Evolutionary conservation across 2,888 invertebrate species (phyloP).

Genomic region (Patella ulyssiponensis): DNA sequence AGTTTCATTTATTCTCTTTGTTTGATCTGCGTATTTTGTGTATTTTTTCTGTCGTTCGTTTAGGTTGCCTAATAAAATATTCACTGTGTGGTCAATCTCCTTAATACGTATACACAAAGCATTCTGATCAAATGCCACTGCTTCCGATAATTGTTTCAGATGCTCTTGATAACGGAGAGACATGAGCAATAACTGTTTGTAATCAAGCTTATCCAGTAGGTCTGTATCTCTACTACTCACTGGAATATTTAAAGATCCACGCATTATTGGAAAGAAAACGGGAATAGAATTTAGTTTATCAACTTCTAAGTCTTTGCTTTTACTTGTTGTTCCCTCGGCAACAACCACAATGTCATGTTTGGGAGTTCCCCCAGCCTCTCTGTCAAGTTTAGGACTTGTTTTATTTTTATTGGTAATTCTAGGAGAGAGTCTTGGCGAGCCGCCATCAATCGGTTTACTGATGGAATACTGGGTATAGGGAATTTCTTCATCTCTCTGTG

Average conservation of each 20-base stretch:
- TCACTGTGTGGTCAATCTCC: conserved; percentile 84
- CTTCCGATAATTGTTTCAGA: conserved; percentile 85
- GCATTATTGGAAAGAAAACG: conserved; percentile 92
- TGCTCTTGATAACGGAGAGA: conserved; percentile 88
- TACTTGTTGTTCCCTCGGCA: conserved; percentile 56
- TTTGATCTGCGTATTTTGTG: conserved; percentile 87
- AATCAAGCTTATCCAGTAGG: conserved; percentile 84
- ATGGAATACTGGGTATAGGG: conserved; percentile 70
- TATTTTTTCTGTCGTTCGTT: conserved; percentile 88
- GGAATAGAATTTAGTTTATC: conserved; percentile 78
- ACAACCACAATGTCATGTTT: conserved; percentile 70
- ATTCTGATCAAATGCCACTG: conserved; percentile 86
- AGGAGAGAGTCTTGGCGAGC: conserved; percentile 62
- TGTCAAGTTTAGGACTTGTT: conserved; percentile 34
- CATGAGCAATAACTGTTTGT: conserved; percentile 80
- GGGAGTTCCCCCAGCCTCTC: conserved; percentile 39
- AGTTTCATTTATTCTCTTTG: conserved; percentile 86
- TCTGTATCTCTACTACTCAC: conserved; percentile 77
- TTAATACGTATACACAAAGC: conserved; percentile 82
- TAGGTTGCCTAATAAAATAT: conserved; percentile 79
- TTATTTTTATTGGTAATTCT: conserved; percentile 40
- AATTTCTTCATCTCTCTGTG: conserved; percentile 70
- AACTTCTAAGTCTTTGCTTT: conserved; percentile 65
- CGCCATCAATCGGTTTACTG: conserved; percentile 69
- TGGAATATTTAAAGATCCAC: conserved; percentile 88